Percentiles rank a stretch among this genome's conserved stretches.
Conservation (phyloP, 2,113 vertebrate genomes). For the Neomonachus schauinslandi region DNA sequence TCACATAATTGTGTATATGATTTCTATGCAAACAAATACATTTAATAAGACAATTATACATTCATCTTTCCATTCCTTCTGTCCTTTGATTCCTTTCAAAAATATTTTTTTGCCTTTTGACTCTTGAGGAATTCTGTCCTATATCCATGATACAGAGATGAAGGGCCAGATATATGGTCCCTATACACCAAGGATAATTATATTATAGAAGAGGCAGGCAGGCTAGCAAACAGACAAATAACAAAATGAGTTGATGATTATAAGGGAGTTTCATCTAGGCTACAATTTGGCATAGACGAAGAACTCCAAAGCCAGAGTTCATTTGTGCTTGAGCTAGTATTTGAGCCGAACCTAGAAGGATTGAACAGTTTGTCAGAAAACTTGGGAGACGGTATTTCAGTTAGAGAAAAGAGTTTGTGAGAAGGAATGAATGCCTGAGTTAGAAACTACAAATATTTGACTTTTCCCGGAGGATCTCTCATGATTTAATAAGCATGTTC, state of each 20-base stretch:
- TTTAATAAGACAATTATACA: neutral
- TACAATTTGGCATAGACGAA: neutral
- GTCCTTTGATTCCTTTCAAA: neutral
- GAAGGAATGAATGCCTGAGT: neutral
- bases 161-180: neutral
- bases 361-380: neutral
- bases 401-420: slow-evolving; percentile 19
- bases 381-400: neutral
- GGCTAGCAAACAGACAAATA: neutral
- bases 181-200: neutral
- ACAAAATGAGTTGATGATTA: neutral
- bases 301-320: neutral
- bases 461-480: slow-evolving; percentile 14
- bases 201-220: neutral
- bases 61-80: neutral
- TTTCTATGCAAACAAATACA: neutral
- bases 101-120: neutral
- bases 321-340: neutral
- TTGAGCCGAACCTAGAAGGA: neutral
- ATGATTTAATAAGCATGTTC: slow-evolving; percentile 51
- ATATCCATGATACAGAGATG: neutral
- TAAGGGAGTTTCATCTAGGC: neutral
- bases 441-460: slow-evolving; percentile 52
- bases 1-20: neutral
- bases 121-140: neutral